These are phyloP conservation scores for Paralichthys olivaceus DNA, from an alignment of 2,113 vertebrate genomes.

Conservation along the genomic window DNA sequence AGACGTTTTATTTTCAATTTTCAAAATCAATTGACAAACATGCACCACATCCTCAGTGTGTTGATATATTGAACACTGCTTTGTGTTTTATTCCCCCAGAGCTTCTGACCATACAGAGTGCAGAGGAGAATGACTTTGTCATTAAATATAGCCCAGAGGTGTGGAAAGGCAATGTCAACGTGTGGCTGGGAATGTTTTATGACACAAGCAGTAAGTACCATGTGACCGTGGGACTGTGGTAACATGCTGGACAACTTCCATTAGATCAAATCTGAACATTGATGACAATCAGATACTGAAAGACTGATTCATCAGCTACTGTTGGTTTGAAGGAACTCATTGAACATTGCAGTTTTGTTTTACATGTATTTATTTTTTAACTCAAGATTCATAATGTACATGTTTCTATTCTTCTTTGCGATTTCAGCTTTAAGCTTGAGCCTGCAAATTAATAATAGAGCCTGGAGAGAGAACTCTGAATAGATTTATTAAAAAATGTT, in stretches of 20 bases:
- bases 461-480: neutral
- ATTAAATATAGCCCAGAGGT: constrained; percentile 74
- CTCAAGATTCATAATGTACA: neutral
- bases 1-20: neutral
- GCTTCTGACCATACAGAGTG: constrained; percentile 77
- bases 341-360: neutral
- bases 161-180: constrained; percentile 77
- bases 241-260: neutral
- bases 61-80: neutral
- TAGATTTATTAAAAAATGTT: no score
- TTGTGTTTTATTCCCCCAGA: constrained; percentile 59
- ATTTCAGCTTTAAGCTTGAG: neutral
- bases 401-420: neutral
- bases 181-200: constrained; percentile 83
- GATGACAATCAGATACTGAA: neutral
- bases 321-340: neutral
- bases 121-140: constrained; percentile 78
- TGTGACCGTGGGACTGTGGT: constrained; percentile 16
- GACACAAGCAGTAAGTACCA: constrained; percentile 77
- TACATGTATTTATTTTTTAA: neutral
- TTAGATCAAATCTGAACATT: neutral
- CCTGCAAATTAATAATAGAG: neutral
- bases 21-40: neutral
- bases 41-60: neutral
- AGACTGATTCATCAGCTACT: neutral